Conservation (phyloP, 2,888 invertebrate species). For the Heliconius sara region DNA sequence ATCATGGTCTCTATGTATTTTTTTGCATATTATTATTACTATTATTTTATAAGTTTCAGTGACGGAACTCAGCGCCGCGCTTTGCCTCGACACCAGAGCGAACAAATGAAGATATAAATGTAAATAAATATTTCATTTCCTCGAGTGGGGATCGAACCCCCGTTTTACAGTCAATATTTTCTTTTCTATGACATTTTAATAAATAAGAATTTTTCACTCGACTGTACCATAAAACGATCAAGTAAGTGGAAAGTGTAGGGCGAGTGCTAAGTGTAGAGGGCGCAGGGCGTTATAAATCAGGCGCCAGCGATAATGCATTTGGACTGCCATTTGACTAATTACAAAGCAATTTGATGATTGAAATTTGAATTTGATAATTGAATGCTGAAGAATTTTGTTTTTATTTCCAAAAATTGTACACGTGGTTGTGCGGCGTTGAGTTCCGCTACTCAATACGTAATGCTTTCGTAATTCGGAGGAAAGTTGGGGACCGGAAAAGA, state of each 20-base stretch:
- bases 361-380: not conserved
- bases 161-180: too few species aligned
- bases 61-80: too few species aligned
- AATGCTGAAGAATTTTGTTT: not conserved
- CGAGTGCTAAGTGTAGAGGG: slow-evolving; percentile 24
- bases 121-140: too few species aligned
- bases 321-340: slow-evolving; percentile 20
- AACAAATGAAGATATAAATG: too few species aligned
- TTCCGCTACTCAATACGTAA: not conserved
- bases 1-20: too few species aligned
- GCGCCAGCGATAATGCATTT: slow-evolving; percentile 33
- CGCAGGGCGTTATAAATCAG: slow-evolving; percentile 37
- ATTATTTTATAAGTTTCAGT: too few species aligned
- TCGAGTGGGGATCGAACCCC: too few species aligned
- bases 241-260: slow-evolving; percentile 39
- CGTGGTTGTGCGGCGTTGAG: not conserved
- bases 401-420: not conserved
- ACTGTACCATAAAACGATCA: slow-evolving; percentile 33
- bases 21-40: too few species aligned
- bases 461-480: not conserved
- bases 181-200: too few species aligned
- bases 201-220: slow-evolving; percentile 1
- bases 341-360: slow-evolving; percentile 27
- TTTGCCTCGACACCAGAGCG: too few species aligned
- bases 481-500: too few species aligned